Conservation (phyloP, 2,797 vertebrate genomes). For the Hydrocynus forskahlii region DNA sequence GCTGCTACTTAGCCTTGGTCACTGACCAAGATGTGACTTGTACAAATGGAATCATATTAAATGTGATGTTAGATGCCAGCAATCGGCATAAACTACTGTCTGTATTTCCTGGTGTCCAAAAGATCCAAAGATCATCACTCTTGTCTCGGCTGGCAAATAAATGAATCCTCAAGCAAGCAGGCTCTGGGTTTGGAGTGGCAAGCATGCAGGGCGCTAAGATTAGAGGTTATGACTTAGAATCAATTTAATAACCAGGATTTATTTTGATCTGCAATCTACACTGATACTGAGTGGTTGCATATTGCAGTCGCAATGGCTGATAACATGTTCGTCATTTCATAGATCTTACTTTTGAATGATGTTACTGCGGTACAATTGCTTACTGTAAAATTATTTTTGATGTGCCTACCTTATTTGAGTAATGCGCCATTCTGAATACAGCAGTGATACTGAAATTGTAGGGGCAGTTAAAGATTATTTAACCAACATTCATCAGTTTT, state of each 20-base stretch:
- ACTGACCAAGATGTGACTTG: slow-evolving; percentile 11
- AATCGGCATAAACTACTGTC: slow-evolving; percentile 62
- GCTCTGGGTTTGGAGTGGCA: slow-evolving; percentile 4
- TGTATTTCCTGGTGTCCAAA: slow-evolving; percentile 60
- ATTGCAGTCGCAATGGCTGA: slow-evolving; percentile 21
- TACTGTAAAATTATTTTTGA: not conserved
- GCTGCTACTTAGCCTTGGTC: slow-evolving; percentile 47
- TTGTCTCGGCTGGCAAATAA: slow-evolving; percentile 14
- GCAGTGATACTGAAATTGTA: no score
- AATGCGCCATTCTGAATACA: no score
- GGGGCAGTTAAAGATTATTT: no score
- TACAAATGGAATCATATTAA: slow-evolving; percentile 69
- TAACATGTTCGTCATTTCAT: slow-evolving; percentile 16
- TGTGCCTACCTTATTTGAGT: not conserved
- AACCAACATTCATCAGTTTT: no score
- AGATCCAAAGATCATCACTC: slow-evolving; percentile 40
- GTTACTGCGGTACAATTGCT: not conserved
- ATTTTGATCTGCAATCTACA: not conserved
- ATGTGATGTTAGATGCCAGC: slow-evolving; percentile 67
- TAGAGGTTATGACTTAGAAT: slow-evolving; percentile 35
- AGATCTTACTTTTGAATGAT: not conserved
- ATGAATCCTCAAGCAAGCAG: slow-evolving; percentile 2
- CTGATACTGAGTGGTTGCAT: not conserved
- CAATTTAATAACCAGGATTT: not conserved
- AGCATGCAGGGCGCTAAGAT: slow-evolving; percentile 28